Conservation (phyloP, 2,113 vertebrate species). For the Suncus etruscus region DNA sequence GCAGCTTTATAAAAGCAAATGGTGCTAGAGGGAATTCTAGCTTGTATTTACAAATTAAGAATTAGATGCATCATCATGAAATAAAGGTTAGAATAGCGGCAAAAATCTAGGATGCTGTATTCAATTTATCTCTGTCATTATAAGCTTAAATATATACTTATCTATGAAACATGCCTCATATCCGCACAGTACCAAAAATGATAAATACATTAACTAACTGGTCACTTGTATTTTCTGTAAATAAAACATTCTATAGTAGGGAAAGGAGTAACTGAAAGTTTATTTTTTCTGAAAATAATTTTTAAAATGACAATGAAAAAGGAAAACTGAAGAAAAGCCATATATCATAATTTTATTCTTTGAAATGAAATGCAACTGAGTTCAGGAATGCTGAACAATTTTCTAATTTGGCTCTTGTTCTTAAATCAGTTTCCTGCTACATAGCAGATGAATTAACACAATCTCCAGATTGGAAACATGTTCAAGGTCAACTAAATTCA, state of each 20-base stretch:
- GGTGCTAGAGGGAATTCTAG: slow-evolving; percentile 88
- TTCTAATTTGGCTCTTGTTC: slow-evolving; percentile 63
- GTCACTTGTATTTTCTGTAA: slow-evolving; percentile 7
- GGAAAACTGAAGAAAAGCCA: slow-evolving; percentile 7
- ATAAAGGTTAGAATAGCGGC: slow-evolving; percentile 78
- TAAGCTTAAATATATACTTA: slow-evolving; percentile 65
- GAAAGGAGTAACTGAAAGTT: slow-evolving; percentile 32
- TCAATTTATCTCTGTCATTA: slow-evolving; percentile 74
- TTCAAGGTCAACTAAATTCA: slow-evolving; percentile 68
- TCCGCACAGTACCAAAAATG: slow-evolving; percentile 53
- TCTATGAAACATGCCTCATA: slow-evolving; percentile 47
- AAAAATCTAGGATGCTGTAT: slow-evolving; percentile 72
- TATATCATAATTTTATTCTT: slow-evolving; percentile 59
- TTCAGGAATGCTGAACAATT: slow-evolving; percentile 51
- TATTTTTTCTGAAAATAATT: slow-evolving; percentile 54
- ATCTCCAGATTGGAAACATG: slow-evolving; percentile 50
- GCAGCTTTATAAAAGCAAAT: slow-evolving; percentile 89
- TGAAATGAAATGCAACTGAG: slow-evolving; percentile 55
- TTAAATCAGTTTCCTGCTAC: slow-evolving; percentile 56
- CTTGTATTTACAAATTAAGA: slow-evolving; percentile 91
- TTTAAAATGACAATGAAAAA: slow-evolving; percentile 45
- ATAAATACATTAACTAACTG: slow-evolving; percentile 55
- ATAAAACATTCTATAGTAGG: slow-evolving; percentile 37
- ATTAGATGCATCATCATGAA: slow-evolving; percentile 87
- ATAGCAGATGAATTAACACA: slow-evolving; percentile 62